These are phyloP conservation scores for Mastomys coucha DNA, from an alignment of 2,113 vertebrate species.

Conservation along the genomic window DNA sequence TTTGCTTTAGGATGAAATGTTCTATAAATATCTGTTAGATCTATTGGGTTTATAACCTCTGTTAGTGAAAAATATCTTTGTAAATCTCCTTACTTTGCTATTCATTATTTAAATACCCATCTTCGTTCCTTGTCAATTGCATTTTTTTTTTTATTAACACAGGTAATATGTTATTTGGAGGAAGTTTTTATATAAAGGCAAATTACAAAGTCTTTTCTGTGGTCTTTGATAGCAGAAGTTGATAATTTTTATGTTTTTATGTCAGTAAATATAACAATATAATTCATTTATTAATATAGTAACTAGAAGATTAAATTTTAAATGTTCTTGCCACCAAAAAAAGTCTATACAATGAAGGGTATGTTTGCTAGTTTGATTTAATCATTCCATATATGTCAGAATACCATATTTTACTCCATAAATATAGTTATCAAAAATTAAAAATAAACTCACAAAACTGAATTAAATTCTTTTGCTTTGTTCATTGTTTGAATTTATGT, in stretches of 20 bases:
- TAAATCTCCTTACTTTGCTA: slow-evolving; percentile 16
- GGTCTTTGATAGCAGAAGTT: slow-evolving; percentile 15
- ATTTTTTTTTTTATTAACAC: slow-evolving; percentile 49
- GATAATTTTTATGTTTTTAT: slow-evolving; percentile 45
- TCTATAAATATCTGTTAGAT: too few relatives aligned
- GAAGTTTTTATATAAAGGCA: neutral
- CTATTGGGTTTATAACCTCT: too few relatives aligned
- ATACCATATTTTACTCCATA: neutral
- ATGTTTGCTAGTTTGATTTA: neutral
- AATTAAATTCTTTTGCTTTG: neutral
- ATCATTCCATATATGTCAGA: neutral
- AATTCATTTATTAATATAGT: slow-evolving; percentile 34
- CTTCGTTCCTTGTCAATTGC: neutral
- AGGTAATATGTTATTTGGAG: slow-evolving; percentile 38
- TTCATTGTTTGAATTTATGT: slow-evolving; percentile 1
- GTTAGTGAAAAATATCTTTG: slow-evolving; percentile 11
- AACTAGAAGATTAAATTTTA: neutral
- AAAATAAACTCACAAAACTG: neutral
- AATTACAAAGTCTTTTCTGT: slow-evolving; percentile 37
- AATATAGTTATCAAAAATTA: neutral
- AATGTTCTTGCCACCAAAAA: neutral
- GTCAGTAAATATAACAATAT: slow-evolving; percentile 24
- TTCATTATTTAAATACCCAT: slow-evolving; percentile 34
- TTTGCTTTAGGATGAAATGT: too few relatives aligned
- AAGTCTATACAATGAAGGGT: neutral